Evolutionary conservation across 1,140 invertebrate genomes (phyloP), one percentile per base, ranked within the genome.

Genomic region (Scaptomyza graminum): DNA sequence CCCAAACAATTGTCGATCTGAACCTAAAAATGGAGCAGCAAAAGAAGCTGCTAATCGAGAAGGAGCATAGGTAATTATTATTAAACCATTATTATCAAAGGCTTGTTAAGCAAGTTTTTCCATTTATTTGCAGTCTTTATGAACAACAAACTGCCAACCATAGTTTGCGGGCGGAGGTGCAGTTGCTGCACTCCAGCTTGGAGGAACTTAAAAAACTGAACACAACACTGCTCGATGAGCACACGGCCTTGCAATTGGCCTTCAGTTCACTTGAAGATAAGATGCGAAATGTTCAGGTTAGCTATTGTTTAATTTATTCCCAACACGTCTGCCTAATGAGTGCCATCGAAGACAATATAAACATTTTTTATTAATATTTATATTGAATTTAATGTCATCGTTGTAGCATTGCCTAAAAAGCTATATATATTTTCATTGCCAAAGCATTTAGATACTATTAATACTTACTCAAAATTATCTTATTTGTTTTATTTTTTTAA

Each of bases 141-240:
- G 96, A 97, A 90, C 94, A 94, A 79, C 93, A 94, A 73, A 94
- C 94, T 50, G 84, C 93, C 67, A 96, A 95, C 91, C 92, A 92
- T 61, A 94, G 93, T 60, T 92, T 97, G 62, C 92, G 94, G 68
- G 93, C 94, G 67, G 94, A 97, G 92, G 94, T 96, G 78, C 92
- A 94, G 90, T 93, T 94, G 92, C 80, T 92, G 41, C 92, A 92
- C 63, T 89, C 92, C 41, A 94, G 93, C 65, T 94, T 94, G 83
- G 93, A 94, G 67, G 95, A 98, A 91, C 91, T 97, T 13, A 95
- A 97, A 92, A 94, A 94, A 65, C 93, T 97, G 4, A 98, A 97
- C 92, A 95, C 98, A 93, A 95, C 97, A 70, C 91, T 99, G 43
- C 94, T 96, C 90, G 98, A 99, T 93, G 98, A 99, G 93, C 96